A percentile compares a stretch with the other conserved stretches of the same genome.
Conservation (phyloP, 1,140 invertebrate genomes). For the Zaprionus vittiger region DNA sequence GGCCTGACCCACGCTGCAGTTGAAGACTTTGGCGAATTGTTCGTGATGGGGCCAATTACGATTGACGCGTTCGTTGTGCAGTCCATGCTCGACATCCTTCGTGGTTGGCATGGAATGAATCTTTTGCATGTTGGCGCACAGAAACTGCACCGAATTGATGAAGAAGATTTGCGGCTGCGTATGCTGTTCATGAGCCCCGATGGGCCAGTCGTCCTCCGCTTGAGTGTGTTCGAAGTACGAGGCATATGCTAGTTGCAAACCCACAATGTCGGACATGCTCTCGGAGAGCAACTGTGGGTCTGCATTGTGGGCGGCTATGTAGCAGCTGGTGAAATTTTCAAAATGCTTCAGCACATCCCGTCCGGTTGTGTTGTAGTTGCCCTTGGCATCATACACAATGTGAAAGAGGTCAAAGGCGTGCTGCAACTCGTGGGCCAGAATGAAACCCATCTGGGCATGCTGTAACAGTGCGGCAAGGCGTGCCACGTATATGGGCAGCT, state of each 20-base stretch:
- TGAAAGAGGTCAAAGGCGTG: conserved; percentile 67
- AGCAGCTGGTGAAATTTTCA: conserved; percentile 46
- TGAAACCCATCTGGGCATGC: conserved; percentile 61
- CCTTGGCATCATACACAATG: conserved; percentile 60
- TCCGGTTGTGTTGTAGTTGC: conserved; percentile 55
- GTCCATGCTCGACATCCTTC: conserved; percentile 49
- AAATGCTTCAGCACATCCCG: conserved; percentile 51
- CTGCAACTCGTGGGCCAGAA: conserved; percentile 63
- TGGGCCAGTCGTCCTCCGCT: neutral
- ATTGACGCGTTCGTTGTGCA: conserved; percentile 60
- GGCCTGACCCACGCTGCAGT: conserved; percentile 44
- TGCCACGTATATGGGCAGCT: conserved; percentile 56
- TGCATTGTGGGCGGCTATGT: conserved; percentile 7
- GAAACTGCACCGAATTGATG: conserved; percentile 66
- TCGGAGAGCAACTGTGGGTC: conserved; percentile 45
- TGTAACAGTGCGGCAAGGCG: conserved; percentile 40
- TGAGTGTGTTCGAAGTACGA: conserved; percentile 41
- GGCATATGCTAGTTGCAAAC: conserved; percentile 50
- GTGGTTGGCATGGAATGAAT: conserved; percentile 30
- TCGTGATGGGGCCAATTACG: conserved; percentile 66
- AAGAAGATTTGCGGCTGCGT: conserved; percentile 58
- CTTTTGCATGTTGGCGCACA: conserved; percentile 58
- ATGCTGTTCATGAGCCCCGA: neutral
- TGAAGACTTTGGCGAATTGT: conserved; percentile 55
- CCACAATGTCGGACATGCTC: conserved; percentile 63